Evolutionary conservation across 2,113 vertebrate species (phyloP).

Genomic region (Esox niger): DNA sequence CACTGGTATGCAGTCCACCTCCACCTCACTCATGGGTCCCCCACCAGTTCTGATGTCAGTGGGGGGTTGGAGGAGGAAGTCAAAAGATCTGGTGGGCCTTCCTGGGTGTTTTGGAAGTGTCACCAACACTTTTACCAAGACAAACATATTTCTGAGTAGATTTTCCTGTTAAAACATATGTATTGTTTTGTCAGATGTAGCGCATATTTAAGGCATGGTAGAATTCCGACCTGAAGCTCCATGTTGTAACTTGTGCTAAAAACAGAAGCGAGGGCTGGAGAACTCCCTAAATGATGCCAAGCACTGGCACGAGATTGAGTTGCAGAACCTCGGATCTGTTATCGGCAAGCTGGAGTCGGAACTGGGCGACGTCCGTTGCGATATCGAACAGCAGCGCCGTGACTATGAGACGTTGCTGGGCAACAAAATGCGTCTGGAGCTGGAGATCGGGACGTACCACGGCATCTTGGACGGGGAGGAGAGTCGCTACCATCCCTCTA

Average conservation of each 20-base stretch:
- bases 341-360: slow-evolving; percentile 87
- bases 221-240: no score
- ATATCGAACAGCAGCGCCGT: slow-evolving; percentile 82
- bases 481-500: slow-evolving; percentile 63
- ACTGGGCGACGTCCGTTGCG: slow-evolving; percentile 77
- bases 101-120: neutral
- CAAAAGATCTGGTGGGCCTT: neutral
- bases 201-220: no score
- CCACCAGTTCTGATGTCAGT: no score
- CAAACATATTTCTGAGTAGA: no score
- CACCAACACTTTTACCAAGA: no score
- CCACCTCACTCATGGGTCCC: neutral
- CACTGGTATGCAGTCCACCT: slow-evolving; percentile 74
- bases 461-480: slow-evolving; percentile 88
- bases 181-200: no score
- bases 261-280: slow-evolving; percentile 91
- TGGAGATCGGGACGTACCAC: slow-evolving; percentile 83
- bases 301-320: slow-evolving; percentile 91
- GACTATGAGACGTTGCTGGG: slow-evolving; percentile 79
- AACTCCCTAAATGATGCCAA: slow-evolving; percentile 83
- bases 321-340: slow-evolving; percentile 88
- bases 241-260: neutral
- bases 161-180: no score
- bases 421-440: slow-evolving; percentile 81
- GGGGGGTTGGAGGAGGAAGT: no score